Evolutionary conservation across 2,888 invertebrate genomes (phyloP).

Genomic region (Tenthredo amoena): DNA sequence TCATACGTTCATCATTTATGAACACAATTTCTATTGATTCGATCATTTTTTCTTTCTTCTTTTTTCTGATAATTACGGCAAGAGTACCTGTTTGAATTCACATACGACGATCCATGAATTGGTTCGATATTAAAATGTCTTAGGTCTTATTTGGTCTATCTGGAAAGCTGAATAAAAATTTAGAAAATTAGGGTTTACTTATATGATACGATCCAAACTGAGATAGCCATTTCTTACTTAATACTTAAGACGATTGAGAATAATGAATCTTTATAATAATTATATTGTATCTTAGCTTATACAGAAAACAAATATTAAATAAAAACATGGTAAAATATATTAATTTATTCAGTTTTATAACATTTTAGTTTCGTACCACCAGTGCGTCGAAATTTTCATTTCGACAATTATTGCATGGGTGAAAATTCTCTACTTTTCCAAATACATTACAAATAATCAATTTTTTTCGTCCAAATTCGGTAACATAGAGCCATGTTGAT

Average conservation of each 20-base stretch:
- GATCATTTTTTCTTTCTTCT: neutral
- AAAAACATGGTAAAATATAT: conserved; percentile 18
- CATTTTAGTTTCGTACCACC: neutral
- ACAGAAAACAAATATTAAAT: conserved; percentile 26
- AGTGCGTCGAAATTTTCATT: neutral
- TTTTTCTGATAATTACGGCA: neutral
- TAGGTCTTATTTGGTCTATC: neutral
- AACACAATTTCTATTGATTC: neutral
- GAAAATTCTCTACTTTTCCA: neutral
- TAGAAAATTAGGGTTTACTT: conserved; percentile 29
- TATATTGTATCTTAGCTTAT: conserved; percentile 43
- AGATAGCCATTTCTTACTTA: conserved; percentile 28
- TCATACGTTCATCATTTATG: neutral
- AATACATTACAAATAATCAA: neutral
- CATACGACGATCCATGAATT: conserved; percentile 30
- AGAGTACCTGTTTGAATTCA: conserved; percentile 16
- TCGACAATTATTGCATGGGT: neutral
- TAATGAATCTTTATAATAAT: conserved; percentile 48
- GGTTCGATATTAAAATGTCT: conserved; percentile 1
- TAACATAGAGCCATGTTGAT: neutral
- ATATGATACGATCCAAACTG: conserved; percentile 22
- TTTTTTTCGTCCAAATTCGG: neutral
- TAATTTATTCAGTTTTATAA: neutral
- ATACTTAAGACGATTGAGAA: conserved; percentile 47
- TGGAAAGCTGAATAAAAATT: neutral